Percentiles rank a stretch among this genome's conserved stretches.
phyloP scores from a whole-genome alignment of 2,888 invertebrate genomes.

The Coelogynopora nodosa region DNA sequence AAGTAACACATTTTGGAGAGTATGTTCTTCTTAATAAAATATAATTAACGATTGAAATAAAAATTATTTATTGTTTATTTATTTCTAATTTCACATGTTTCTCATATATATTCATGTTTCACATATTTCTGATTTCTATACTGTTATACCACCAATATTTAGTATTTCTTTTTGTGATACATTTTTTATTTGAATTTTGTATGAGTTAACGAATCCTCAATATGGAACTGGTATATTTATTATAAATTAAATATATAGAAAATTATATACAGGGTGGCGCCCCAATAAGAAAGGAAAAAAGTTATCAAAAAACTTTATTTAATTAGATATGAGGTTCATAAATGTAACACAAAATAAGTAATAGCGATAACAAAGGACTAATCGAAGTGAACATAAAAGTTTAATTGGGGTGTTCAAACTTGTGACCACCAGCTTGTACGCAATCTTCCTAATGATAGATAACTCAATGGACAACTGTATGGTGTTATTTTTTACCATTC shows the following conservation, averaged over 20 bases:
- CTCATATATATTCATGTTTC: too few relatives aligned
- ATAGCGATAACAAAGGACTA: not conserved
- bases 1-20: too few relatives aligned
- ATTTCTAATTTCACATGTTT: too few relatives aligned
- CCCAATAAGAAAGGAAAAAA: not conserved
- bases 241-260: constrained; percentile 2
- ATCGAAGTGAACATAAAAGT: constrained; percentile 3
- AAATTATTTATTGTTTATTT: too few relatives aligned
- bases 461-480: not conserved
- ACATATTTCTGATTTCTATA: too few relatives aligned
- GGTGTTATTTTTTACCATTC: constrained; percentile 15
- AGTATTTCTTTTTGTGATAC: too few relatives aligned
- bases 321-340: not conserved
- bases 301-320: constrained; percentile 5
- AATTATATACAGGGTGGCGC: not conserved
- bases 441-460: constrained; percentile 10
- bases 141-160: too few relatives aligned
- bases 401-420: not conserved
- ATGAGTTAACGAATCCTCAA: too few relatives aligned
- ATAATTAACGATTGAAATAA: too few relatives aligned
- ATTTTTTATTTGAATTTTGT: too few relatives aligned
- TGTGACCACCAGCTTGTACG: constrained; percentile 13
- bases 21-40: too few relatives aligned
- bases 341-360: constrained; percentile 23
- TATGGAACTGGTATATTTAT: too few relatives aligned